Evolutionary conservation across 2,797 vertebrate species (phyloP).

Genomic region (Ptychadena robeensis): DNA sequence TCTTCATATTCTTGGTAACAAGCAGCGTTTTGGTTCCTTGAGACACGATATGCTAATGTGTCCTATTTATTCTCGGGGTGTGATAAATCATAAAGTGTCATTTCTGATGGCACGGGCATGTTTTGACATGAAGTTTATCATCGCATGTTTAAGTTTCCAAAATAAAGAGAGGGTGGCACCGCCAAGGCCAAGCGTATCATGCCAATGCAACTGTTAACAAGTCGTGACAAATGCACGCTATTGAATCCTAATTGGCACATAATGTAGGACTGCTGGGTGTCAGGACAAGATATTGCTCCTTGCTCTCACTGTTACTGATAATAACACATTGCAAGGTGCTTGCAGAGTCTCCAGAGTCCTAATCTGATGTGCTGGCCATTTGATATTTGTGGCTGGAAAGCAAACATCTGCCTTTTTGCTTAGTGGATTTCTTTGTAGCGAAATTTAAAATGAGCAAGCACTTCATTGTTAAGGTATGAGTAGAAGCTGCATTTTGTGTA

Average conservation of each 20-base stretch:
- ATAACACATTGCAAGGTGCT: constrained; percentile 11
- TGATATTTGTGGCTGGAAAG: constrained; percentile 23
- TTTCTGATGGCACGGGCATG: constrained; percentile 21
- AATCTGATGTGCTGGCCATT: constrained; percentile 24
- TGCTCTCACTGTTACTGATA: not conserved
- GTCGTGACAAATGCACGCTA: not conserved
- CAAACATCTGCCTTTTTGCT: constrained; percentile 24
- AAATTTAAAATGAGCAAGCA: constrained; percentile 11
- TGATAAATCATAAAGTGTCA: constrained; percentile 28
- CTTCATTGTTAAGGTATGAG: constrained; percentile 6
- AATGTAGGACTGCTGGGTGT: not conserved
- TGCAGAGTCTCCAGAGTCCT: constrained; percentile 15
- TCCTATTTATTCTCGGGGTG: constrained; percentile 32
- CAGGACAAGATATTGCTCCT: not conserved
- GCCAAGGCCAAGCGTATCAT: not conserved
- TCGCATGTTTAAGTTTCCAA: not conserved
- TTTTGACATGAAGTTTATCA: constrained; percentile 32
- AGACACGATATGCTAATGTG: constrained; percentile 40
- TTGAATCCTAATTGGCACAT: not conserved
- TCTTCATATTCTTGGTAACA: constrained; percentile 23
- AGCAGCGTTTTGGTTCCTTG: constrained; percentile 27
- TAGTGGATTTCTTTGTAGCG: constrained; percentile 11
- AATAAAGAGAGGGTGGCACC: not conserved
- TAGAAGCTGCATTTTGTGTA: not conserved
- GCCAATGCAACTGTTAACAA: not conserved